Evolutionary conservation across 35 echinoderm and acorn worm species (phyloP).

Genomic region (Hemicentrotus pulcherrimus): DNA sequence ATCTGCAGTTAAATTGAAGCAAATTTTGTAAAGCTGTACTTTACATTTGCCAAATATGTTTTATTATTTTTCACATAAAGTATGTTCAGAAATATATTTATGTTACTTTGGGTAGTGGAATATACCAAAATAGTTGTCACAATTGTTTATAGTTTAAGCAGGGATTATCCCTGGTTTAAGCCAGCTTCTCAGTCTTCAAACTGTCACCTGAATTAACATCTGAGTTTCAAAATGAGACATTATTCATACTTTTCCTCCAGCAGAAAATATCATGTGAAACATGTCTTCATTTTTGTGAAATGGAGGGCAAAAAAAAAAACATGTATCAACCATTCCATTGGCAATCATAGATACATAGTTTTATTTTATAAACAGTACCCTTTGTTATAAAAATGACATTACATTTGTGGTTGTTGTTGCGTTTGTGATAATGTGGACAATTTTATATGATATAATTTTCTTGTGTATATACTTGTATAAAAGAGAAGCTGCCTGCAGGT

Average conservation of each 20-base stretch:
- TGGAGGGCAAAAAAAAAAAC: too few species aligned
- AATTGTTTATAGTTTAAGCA: too few species aligned
- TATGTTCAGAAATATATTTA: too few species aligned
- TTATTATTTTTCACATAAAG: too few species aligned
- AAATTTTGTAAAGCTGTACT: too few species aligned
- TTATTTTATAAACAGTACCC: constrained; percentile 17
- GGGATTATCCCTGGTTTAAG: too few species aligned
- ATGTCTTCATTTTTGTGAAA: background rate
- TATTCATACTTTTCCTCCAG: background rate
- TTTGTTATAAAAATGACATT: background rate
- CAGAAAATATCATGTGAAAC: background rate
- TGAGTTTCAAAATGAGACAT: background rate
- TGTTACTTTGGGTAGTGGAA: too few species aligned
- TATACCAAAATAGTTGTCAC: too few species aligned
- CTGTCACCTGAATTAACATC: too few species aligned
- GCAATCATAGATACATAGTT: background rate
- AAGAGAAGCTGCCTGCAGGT: background rate
- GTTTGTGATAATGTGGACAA: background rate
- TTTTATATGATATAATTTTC: background rate
- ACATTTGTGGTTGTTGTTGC: background rate
- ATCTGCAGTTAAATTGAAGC: too few species aligned
- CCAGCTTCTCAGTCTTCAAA: too few species aligned
- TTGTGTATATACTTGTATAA: background rate
- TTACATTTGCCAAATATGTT: too few species aligned
- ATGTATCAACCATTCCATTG: background rate